Base-by-base conservation (phyloP, 2,797 vertebrate genomes). In the Psittacula derbiana region DNA sequence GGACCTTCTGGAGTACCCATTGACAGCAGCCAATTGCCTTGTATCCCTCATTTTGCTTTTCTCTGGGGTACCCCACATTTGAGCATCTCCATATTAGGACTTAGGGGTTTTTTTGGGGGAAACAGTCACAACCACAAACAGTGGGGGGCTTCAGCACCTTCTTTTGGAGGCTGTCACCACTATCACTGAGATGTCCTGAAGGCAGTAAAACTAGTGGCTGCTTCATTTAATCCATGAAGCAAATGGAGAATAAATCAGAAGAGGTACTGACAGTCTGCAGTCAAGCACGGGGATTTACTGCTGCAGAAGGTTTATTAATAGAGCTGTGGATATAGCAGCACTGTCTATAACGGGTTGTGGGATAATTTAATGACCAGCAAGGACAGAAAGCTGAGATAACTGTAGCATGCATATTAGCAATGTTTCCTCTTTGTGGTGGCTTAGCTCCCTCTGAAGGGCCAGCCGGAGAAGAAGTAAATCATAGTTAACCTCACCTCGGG, bases 321-420 rank as follows among this genome's bases (percentile, higher is more conserved):
- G 94, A 95, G 76, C 53, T 90, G 65, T 80, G 61, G 91, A 50
- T 81, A 60, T 20, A 81, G 41, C 69, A 86, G 86, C 58, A 73
- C 43, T 43, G 49, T 91, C 87, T 88, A 62, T 75, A 91, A 88
- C 31, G 62, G 76, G 21, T 44, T 93, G 53, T 27, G 88, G 67
- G 93, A 95, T 94, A 96, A 97, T 95, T 95, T 96, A 97, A 93
- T 95, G 92, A 94, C 53, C 86, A 93, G 53, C 43, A 94, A 92
- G 49, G 73, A 81, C 73, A 93, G 88, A 79, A 88, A 95, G 92
- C 88, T 95, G 92, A 95, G 90, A 94, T 50, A 94, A 79, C 30
- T 70, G 47, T 6, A 67, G 76, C 64, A 82, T 80, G 71, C 67
- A 27, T 72, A 82, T 90, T 70, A 90, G 46, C 62, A 72, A 10